phyloP scores from a whole-genome alignment of 2,797 vertebrate genomes.

The Lacerta bilineata region DNA sequence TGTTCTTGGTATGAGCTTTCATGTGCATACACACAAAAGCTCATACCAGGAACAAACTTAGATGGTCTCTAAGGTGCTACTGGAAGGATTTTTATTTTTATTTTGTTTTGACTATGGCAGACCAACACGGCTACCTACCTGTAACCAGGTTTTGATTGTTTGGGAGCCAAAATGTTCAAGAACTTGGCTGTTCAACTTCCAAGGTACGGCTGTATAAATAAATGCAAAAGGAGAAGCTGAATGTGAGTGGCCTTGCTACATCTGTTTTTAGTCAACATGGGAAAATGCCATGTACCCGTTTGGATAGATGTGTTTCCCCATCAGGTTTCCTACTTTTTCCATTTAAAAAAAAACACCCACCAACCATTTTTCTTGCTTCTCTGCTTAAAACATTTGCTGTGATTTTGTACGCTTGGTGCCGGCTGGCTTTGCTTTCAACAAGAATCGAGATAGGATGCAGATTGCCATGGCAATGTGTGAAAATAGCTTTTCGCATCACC shows the following conservation, averaged over 20 bases:
- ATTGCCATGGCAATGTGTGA: slow-evolving; percentile 55
- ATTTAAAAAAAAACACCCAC: not conserved
- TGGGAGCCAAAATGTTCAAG: too few species aligned
- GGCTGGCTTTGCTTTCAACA: slow-evolving; percentile 28
- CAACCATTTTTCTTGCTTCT: not conserved
- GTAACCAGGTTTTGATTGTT: too few species aligned
- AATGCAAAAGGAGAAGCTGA: not conserved
- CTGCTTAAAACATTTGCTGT: not conserved
- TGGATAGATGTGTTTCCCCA: not conserved
- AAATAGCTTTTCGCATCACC: slow-evolving; percentile 63
- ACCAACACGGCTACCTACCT: too few species aligned
- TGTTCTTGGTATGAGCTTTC: too few species aligned
- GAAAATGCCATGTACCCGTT: not conserved
- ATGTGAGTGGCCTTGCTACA: not conserved
- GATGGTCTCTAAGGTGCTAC: too few species aligned
- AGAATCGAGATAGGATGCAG: slow-evolving; percentile 48
- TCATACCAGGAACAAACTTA: too few species aligned
- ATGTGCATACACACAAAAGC: too few species aligned
- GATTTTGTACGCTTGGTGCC: not conserved
- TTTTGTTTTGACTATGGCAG: too few species aligned
- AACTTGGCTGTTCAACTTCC: too few species aligned
- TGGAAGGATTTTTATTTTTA: too few species aligned
- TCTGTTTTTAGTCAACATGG: not conserved
- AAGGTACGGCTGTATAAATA: not conserved
- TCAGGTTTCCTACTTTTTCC: not conserved